Evolutionary conservation across 1,140 invertebrate genomes (phyloP).

Genomic region (Euborellia annulipes): DNA sequence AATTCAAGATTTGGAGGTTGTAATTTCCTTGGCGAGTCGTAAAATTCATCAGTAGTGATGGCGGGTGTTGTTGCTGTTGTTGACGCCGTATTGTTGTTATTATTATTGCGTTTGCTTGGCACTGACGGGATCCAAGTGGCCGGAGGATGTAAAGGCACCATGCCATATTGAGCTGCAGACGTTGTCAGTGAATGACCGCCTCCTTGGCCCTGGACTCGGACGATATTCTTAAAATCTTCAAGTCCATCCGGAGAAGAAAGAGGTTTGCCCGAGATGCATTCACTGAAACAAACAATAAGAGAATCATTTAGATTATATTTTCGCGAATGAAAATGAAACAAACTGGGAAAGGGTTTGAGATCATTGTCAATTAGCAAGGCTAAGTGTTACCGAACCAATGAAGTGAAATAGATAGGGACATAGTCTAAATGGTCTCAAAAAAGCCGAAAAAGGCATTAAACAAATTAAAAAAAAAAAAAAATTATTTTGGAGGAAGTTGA

Average conservation of each 20-base stretch:
- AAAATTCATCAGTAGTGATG: conserved; percentile 24
- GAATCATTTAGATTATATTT: conserved; percentile 18
- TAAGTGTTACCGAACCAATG: too few species aligned
- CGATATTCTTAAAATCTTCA: conserved; percentile 9
- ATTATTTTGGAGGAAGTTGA: too few species aligned
- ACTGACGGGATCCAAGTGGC: neutral
- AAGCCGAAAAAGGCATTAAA: too few species aligned
- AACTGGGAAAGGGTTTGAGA: too few species aligned
- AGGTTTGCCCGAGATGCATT: conserved; percentile 72
- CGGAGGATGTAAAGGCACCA: neutral
- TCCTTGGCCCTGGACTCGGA: conserved; percentile 3
- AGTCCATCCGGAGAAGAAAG: conserved; percentile 17
- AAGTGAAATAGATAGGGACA: too few species aligned
- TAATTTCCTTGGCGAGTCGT: conserved; percentile 33
- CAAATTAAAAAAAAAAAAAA: too few species aligned
- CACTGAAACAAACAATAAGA: conserved; percentile 43
- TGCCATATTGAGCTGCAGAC: conserved; percentile 1
- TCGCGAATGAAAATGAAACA: too few species aligned
- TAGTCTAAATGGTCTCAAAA: too few species aligned
- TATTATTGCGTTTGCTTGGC: too few species aligned
- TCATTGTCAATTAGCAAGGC: too few species aligned
- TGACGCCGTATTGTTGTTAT: too few species aligned
- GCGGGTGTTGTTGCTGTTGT: neutral
- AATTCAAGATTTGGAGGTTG: conserved; percentile 17
- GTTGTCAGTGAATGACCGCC: too few species aligned